phyloP scores from a whole-genome alignment of 1,140 invertebrate species.

The Trachymyrmex septentrionalis region DNA sequence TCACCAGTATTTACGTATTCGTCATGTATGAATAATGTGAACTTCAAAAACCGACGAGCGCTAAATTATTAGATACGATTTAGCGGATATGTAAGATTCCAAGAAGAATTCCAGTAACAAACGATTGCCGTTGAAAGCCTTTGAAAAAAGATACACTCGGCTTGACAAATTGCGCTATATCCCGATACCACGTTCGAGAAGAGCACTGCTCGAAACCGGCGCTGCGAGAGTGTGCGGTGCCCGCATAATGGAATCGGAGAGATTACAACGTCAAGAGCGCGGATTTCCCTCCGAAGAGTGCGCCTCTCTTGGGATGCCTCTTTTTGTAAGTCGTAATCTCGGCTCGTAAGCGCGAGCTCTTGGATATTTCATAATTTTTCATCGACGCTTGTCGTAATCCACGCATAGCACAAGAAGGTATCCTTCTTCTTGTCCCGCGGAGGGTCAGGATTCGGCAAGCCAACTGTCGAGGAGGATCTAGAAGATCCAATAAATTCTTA shows the following conservation, averaged over 20 bases:
- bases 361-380: slow-evolving; percentile 58
- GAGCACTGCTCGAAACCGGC: slow-evolving; percentile 59
- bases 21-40: slow-evolving; percentile 1
- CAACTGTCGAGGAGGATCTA: slow-evolving; percentile 1
- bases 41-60: not conserved
- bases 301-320: not conserved
- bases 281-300: slow-evolving; percentile 57
- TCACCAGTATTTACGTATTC: not conserved
- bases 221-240: slow-evolving; percentile 36
- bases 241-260: slow-evolving; percentile 73
- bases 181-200: slow-evolving; percentile 60
- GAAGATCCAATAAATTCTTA: slow-evolving; percentile 9
- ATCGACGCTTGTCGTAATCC: slow-evolving; percentile 10
- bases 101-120: slow-evolving; percentile 41
- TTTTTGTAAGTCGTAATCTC: slow-evolving; percentile 53
- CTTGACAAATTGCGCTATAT: slow-evolving; percentile 73
- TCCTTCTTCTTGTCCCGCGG: no score
- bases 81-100: slow-evolving; percentile 1
- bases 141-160: slow-evolving; percentile 49
- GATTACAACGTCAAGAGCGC: slow-evolving; percentile 67
- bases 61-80: slow-evolving; percentile 29
- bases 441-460: not conserved
- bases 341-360: slow-evolving; percentile 12
- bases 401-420: not conserved
- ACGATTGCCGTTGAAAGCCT: slow-evolving; percentile 65